Evolutionary conservation across 1,140 invertebrate species (phyloP).

Genomic region (Drosophila kikkawai): DNA sequence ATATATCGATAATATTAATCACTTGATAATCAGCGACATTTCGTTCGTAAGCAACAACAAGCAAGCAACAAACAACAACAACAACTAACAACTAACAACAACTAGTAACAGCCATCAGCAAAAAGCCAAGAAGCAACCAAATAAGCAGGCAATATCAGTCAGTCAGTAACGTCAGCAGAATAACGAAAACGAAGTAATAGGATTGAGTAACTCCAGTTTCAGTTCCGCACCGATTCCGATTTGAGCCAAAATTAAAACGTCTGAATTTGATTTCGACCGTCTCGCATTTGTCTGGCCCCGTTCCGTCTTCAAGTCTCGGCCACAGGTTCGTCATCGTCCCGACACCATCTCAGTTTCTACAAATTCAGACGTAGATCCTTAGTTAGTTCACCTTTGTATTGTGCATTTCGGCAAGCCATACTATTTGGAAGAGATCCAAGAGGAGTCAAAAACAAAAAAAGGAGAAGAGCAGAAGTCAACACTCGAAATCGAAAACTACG

Average conservation of each 20-base stretch:
- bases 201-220: slow-evolving; percentile 64
- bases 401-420: slow-evolving; percentile 67
- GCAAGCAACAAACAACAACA: slow-evolving; percentile 50
- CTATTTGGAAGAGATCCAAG: slow-evolving; percentile 55
- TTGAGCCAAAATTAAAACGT: slow-evolving; percentile 81
- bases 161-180: slow-evolving; percentile 46
- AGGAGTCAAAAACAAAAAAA: slow-evolving; percentile 19
- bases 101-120: slow-evolving; percentile 40
- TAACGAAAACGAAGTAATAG: slow-evolving; percentile 19
- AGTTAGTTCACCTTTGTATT: slow-evolving; percentile 69
- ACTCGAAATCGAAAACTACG: slow-evolving; percentile 71
- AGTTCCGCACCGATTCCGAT: slow-evolving; percentile 71
- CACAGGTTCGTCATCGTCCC: slow-evolving; percentile 67
- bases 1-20: slow-evolving; percentile 55
- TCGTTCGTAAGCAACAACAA: slow-evolving; percentile 69
- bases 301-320: slow-evolving; percentile 74
- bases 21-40: slow-evolving; percentile 65
- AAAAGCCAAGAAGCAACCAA: slow-evolving; percentile 44
- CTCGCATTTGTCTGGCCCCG: slow-evolving; percentile 58
- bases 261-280: slow-evolving; percentile 76
- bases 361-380: slow-evolving; percentile 83
- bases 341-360: slow-evolving; percentile 71
- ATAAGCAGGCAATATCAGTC: slow-evolving; percentile 47
- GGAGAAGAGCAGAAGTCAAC: slow-evolving; percentile 53
- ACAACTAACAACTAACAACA: slow-evolving; percentile 33